These are phyloP conservation scores for Drosophila yooni DNA, from an alignment of 2,888 invertebrate genomes.

Conservation along the genomic window DNA sequence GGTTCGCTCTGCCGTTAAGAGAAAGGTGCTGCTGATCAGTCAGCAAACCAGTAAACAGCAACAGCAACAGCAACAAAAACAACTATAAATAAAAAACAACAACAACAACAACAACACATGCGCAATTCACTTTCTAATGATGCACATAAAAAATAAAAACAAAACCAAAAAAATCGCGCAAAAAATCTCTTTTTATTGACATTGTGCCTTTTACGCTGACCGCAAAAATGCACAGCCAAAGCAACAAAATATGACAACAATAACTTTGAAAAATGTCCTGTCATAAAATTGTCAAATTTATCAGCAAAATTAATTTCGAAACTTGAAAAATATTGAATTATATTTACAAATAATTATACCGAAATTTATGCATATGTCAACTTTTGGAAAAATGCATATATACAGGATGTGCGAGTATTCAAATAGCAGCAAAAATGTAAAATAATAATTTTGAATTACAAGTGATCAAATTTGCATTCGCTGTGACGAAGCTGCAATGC, in stretches of 20 bases:
- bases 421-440: constrained; percentile 26
- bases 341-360: constrained; percentile 27
- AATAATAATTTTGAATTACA: constrained; percentile 1
- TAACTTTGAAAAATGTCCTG: constrained; percentile 56
- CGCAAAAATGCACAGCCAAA: constrained; percentile 28
- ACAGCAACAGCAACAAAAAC: constrained; percentile 18
- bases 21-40: constrained; percentile 63
- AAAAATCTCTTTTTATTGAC: constrained; percentile 40
- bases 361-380: neutral
- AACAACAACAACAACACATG: constrained; percentile 42
- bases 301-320: constrained; percentile 50
- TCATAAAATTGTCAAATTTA: constrained; percentile 67
- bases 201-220: constrained; percentile 47
- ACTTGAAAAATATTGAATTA: constrained; percentile 36
- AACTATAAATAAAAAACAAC: constrained; percentile 18
- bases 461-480: neutral
- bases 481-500: constrained; percentile 17
- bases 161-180: constrained; percentile 10
- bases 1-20: constrained; percentile 55
- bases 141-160: constrained; percentile 54
- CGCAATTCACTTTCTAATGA: constrained; percentile 66
- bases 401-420: constrained; percentile 18
- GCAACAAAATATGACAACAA: constrained; percentile 6
- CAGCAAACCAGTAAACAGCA: constrained; percentile 55
- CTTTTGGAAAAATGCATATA: neutral